Conservation (phyloP, 2,888 invertebrate genomes). For the Netelia inedita region DNA sequence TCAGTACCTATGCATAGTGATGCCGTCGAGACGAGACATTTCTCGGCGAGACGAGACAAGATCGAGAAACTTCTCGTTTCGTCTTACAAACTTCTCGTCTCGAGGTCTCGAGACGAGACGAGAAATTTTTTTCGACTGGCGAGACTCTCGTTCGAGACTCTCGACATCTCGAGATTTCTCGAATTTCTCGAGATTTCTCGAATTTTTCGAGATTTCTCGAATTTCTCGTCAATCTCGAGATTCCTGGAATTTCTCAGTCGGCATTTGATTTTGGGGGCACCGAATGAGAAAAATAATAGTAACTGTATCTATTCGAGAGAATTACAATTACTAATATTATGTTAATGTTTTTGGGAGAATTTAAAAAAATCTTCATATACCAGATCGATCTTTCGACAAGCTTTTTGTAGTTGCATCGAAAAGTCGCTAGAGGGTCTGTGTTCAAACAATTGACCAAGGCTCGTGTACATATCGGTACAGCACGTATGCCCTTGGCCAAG, state of each 20-base stretch:
- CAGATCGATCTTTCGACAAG: not conserved
- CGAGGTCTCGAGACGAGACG: conserved; percentile 1
- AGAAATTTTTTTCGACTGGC: not conserved
- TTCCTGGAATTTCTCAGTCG: not conserved
- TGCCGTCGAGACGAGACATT: conserved; percentile 4
- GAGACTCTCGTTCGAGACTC: conserved; percentile 6
- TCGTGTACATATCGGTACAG: no score
- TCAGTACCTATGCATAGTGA: no score
- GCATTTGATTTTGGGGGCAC: not conserved
- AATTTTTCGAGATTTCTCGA: no score
- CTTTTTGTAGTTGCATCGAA: not conserved
- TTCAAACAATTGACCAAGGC: not conserved
- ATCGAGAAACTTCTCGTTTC: conserved; percentile 1
- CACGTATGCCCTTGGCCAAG: no score
- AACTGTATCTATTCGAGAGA: not conserved
- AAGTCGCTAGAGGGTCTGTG: not conserved
- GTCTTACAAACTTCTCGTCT: not conserved
- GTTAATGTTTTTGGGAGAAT: no score
- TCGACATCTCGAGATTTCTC: conserved; percentile 11
- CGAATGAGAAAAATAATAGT: no score
- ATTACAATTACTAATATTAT: not conserved
- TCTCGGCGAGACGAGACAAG: not conserved
- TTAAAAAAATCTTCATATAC: no score
- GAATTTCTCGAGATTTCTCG: no score
- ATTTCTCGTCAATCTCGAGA: no score